Conservation (phyloP, 2,113 vertebrate genomes). For the Astatotilapia flaviijosephi region DNA sequence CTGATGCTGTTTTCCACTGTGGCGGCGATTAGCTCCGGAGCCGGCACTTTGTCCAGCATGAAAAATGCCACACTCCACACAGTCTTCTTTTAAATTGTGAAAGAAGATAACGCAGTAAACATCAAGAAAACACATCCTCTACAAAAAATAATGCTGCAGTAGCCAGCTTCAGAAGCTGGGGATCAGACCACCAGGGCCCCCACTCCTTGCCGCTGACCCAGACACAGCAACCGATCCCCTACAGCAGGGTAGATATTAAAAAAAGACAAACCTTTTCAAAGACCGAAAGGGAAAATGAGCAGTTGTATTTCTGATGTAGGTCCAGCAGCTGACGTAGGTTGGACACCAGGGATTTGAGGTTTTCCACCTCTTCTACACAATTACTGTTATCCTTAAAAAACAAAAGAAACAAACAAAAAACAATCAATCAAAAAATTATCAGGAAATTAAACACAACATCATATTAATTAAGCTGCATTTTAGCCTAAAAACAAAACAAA, state of each 20-base stretch:
- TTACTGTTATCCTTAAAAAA: constrained; percentile 71
- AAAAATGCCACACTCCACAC: constrained; percentile 83
- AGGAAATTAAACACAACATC: background rate
- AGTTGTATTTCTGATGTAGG: constrained; percentile 85
- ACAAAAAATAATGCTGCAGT: background rate
- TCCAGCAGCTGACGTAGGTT: constrained; percentile 80
- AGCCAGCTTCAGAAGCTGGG: background rate
- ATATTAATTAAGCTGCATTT: background rate
- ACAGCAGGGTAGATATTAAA: background rate
- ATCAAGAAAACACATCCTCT: background rate
- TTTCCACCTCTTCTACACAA: constrained; percentile 74
- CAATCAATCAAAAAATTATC: background rate
- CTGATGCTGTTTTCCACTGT: constrained; percentile 78
- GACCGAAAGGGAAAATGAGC: constrained; percentile 82
- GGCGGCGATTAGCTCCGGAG: constrained; percentile 84
- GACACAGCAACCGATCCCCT: background rate
- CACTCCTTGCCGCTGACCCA: background rate
- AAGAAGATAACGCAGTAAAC: background rate
- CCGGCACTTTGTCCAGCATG: constrained; percentile 91
- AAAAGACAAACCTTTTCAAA: constrained; percentile 84
- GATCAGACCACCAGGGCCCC: background rate
- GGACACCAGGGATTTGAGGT: constrained; percentile 77
- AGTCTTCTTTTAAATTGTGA: constrained; percentile 71
- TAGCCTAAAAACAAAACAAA: background rate
- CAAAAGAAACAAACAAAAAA: background rate